A percentile compares a stretch with the other conserved stretches of the same genome.
Evolutionary conservation across 2,113 vertebrate genomes (phyloP).

Genomic region (Mesocricetus auratus): DNA sequence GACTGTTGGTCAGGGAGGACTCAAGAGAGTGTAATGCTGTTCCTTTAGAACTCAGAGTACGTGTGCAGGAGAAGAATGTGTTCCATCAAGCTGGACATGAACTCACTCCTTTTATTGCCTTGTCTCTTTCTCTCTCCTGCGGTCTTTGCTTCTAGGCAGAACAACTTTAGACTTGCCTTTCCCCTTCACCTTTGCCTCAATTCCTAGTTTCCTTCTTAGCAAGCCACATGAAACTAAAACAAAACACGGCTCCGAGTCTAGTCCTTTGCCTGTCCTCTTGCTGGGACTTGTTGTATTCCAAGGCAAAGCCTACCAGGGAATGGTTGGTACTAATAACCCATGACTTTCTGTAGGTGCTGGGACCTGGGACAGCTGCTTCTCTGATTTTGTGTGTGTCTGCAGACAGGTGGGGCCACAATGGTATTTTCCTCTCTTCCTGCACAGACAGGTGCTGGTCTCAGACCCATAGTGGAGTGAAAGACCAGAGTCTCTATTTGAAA

Average conservation of each 20-base stretch:
- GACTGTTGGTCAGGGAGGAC: constrained; percentile 51
- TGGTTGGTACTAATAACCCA: not conserved
- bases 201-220: not conserved
- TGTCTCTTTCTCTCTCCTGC: not conserved
- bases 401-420: not conserved
- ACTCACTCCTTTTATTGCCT: not conserved
- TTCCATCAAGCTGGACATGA: constrained; percentile 39
- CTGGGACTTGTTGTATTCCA: not conserved
- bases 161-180: not conserved
- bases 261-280: not conserved
- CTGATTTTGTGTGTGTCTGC: not conserved
- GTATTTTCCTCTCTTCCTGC: not conserved
- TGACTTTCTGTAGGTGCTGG: not conserved
- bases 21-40: not conserved
- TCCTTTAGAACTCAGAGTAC: constrained; percentile 47
- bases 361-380: not conserved
- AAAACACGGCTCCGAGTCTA: not conserved
- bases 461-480: not conserved
- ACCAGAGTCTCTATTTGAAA: constrained; percentile 19
- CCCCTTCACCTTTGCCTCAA: not conserved
- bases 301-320: not conserved
- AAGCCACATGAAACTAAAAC: not conserved
- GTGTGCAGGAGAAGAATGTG: constrained; percentile 18
- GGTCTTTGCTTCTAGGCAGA: not conserved
- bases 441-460: not conserved